These are phyloP conservation scores for Neogale vison DNA, from an alignment of 2,113 vertebrate species.

Conservation along the genomic window DNA sequence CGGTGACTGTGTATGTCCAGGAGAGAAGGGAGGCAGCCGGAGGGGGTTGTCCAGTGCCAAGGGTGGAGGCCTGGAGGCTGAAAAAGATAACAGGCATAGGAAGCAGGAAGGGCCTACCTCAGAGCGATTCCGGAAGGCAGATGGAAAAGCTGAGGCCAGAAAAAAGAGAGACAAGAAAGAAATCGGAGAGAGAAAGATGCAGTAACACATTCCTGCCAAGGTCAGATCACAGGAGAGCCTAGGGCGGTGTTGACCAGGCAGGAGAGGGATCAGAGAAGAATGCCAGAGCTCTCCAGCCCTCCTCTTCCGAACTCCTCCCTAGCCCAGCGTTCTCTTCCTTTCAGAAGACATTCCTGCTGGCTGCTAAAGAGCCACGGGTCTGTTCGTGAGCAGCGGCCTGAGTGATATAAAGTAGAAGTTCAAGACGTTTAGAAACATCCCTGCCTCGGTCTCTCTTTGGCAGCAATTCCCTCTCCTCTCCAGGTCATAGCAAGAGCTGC, in stretches of 20 bases:
- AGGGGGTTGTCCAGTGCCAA: neutral
- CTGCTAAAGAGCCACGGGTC: rapidly evolving
- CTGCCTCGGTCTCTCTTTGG: neutral
- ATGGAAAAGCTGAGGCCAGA: neutral
- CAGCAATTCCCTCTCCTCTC: neutral
- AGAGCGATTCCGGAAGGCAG: neutral
- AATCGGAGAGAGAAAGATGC: neutral
- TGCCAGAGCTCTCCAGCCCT: too few relatives aligned
- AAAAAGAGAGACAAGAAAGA: neutral
- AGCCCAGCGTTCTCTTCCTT: neutral
- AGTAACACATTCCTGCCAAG: neutral
- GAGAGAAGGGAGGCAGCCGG: too few relatives aligned
- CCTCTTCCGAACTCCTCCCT: neutral
- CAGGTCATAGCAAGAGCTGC: neutral
- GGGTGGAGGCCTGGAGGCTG: neutral
- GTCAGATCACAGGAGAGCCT: neutral
- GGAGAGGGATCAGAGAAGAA: neutral
- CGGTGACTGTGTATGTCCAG: neutral
- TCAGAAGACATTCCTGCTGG: neutral
- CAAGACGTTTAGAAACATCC: neutral
- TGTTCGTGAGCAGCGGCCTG: rapidly evolving
- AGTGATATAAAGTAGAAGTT: neutral
- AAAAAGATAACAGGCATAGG: neutral
- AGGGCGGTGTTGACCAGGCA: neutral
- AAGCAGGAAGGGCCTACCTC: neutral